These are phyloP conservation scores for Marisa cornuarietis DNA, from an alignment of 1,140 invertebrate genomes.

Conservation along the genomic window DNA sequence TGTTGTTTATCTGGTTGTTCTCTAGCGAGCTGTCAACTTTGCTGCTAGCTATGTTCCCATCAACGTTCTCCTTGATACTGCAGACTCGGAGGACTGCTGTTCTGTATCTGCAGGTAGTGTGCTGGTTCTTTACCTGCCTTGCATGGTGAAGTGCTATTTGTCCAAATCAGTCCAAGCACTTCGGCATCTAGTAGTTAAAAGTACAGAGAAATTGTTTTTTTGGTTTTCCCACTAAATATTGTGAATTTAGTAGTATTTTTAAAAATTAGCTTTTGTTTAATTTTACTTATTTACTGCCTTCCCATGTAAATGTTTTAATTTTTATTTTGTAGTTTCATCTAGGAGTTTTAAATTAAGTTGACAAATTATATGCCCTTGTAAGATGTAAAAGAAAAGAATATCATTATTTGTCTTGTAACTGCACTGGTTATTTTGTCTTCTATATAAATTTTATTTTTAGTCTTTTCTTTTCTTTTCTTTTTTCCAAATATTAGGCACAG, in stretches of 20 bases:
- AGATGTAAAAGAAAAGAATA: neutral
- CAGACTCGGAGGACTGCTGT: constrained; percentile 38
- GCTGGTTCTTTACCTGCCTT: neutral
- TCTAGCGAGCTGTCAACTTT: constrained; percentile 55
- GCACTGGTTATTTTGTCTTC: neutral
- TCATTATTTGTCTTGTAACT: neutral
- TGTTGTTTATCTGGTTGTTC: constrained; percentile 8
- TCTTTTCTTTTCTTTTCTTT: neutral
- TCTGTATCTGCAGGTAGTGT: constrained; percentile 46
- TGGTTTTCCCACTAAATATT: neutral
- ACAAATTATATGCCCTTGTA: neutral
- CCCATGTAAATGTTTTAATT: neutral
- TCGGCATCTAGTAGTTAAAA: neutral
- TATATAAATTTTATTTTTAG: neutral
- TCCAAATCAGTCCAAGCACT: neutral
- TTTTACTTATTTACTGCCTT: neutral
- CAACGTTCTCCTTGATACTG: constrained; percentile 43
- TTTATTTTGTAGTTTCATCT: neutral
- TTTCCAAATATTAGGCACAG: constrained; percentile 29
- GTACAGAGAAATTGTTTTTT: neutral
- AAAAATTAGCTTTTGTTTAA: neutral
- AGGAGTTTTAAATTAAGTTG: neutral
- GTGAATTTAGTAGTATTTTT: neutral
- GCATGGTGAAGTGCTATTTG: neutral
- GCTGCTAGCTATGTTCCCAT: constrained; percentile 47